Evolutionary conservation across 1,140 invertebrate genomes (phyloP).

Genomic region (Potamilus streckersoni): DNA sequence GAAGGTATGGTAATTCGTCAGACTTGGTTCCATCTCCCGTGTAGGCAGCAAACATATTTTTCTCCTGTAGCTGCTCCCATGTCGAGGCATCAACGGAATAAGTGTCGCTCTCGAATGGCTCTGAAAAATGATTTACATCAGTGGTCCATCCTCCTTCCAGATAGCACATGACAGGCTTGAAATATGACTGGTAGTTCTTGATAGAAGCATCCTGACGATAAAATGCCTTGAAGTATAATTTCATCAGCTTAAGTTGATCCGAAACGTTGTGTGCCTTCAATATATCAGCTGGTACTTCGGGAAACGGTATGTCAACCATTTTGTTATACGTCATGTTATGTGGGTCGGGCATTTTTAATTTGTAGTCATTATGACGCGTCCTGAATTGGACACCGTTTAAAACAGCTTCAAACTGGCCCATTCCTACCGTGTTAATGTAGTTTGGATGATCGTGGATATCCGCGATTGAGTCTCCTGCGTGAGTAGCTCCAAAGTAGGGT

Average conservation of each 20-base stretch:
- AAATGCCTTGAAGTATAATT: slow-evolving; percentile 42
- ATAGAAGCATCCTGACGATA: slow-evolving; percentile 23
- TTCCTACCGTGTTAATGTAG: slow-evolving; percentile 40
- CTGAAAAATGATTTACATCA: slow-evolving; percentile 19
- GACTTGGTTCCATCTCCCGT: slow-evolving; percentile 35
- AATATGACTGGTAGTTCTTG: slow-evolving; percentile 31
- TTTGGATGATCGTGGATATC: slow-evolving; percentile 39
- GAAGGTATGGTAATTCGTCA: slow-evolving; percentile 47
- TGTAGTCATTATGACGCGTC: slow-evolving; percentile 54
- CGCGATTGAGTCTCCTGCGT: neutral
- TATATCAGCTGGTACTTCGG: slow-evolving; percentile 45
- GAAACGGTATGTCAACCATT: slow-evolving; percentile 45
- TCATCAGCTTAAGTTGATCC: slow-evolving; percentile 50
- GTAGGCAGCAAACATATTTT: slow-evolving; percentile 35
- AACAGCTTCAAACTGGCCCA: slow-evolving; percentile 47
- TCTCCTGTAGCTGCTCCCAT: slow-evolving; percentile 37
- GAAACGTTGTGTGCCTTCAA: slow-evolving; percentile 33
- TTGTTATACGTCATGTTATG: slow-evolving; percentile 21
- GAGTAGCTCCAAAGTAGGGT: neutral
- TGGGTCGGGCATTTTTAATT: slow-evolving; percentile 34
- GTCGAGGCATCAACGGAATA: slow-evolving; percentile 38
- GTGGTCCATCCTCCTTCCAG: slow-evolving; percentile 46
- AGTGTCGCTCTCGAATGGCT: slow-evolving; percentile 43
- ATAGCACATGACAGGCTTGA: slow-evolving; percentile 45
- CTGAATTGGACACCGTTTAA: slow-evolving; percentile 53